Conservation (phyloP, 2,797 vertebrate species). For the Tangara arthus region DNA sequence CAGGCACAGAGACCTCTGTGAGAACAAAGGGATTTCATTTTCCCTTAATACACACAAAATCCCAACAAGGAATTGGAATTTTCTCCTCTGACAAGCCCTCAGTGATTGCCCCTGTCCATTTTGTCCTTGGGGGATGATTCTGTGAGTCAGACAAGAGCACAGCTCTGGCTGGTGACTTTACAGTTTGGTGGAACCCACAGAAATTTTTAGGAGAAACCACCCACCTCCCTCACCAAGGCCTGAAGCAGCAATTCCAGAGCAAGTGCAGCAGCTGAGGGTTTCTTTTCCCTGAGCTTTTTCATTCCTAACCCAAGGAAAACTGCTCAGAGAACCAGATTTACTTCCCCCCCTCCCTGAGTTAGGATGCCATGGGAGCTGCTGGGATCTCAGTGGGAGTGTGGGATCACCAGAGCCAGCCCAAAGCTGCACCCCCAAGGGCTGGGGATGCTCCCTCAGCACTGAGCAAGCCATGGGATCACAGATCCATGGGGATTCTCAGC, state of each 20-base stretch:
- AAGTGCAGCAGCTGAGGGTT: neutral
- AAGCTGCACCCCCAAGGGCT: neutral
- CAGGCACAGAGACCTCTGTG: neutral
- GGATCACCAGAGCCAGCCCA: neutral
- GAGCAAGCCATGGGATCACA: neutral
- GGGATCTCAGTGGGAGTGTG: neutral
- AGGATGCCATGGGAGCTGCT: no score
- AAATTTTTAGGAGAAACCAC: neutral
- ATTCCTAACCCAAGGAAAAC: constrained; percentile 43
- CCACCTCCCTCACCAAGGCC: neutral
- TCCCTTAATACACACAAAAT: neutral
- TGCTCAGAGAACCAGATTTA: constrained; percentile 56
- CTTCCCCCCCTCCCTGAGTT: accelerated
- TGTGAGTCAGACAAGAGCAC: neutral
- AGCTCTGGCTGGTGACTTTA: neutral
- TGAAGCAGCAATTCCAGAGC: neutral
- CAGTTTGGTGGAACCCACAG: neutral
- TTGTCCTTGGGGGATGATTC: neutral
- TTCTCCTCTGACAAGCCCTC: accelerated
- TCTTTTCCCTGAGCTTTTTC: neutral
- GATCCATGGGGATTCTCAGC: neutral
- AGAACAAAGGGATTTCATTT: neutral
- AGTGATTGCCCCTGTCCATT: neutral
- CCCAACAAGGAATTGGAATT: neutral
- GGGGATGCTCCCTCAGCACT: neutral